Evolutionary conservation across 2,888 invertebrate genomes (phyloP).

Genomic region (Sussaba pulchella): DNA sequence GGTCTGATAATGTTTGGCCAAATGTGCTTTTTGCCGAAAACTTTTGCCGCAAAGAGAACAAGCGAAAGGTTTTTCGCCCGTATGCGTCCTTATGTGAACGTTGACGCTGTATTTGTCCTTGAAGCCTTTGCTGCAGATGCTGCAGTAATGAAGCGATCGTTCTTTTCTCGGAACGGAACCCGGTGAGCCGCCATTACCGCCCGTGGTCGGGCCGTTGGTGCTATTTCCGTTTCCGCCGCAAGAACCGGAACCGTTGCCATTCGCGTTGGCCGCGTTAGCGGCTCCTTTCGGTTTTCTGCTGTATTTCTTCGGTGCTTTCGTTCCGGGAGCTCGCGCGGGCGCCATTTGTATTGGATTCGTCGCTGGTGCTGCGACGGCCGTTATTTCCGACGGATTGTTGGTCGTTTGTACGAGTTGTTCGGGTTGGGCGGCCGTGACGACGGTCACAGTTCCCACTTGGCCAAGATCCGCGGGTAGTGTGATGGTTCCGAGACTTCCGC

Average conservation of each 20-base stretch:
- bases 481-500: conserved; percentile 82
- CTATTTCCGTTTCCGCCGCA: conserved; percentile 71
- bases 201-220: conserved; percentile 76
- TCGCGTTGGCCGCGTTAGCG: conserved; percentile 84
- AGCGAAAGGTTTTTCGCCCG: conserved; percentile 98
- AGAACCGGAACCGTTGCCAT: conserved; percentile 81
- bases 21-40: conserved; percentile 95
- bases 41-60: conserved; percentile 97
- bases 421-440: conserved; percentile 80
- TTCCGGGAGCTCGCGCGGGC: conserved; percentile 87
- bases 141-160: conserved; percentile 95
- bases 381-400: conserved; percentile 85
- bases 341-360: conserved; percentile 84
- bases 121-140: conserved; percentile 97
- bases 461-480: conserved; percentile 82
- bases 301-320: conserved; percentile 89
- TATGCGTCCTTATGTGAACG: conserved; percentile 98
- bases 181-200: conserved; percentile 86
- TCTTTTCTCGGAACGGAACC: conserved; percentile 93
- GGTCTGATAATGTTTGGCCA: conserved; percentile 97
- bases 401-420: conserved; percentile 75
- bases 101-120: conserved; percentile 99
- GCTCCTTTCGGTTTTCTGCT: conserved; percentile 87
- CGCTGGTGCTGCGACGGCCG: conserved; percentile 81
- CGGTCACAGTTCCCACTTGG: conserved; percentile 82